Percentiles rank a stretch among this genome's conserved stretches.
phyloP scores from a whole-genome alignment of 2,888 invertebrate genomes.

The Cecidostiba fungosa region DNA sequence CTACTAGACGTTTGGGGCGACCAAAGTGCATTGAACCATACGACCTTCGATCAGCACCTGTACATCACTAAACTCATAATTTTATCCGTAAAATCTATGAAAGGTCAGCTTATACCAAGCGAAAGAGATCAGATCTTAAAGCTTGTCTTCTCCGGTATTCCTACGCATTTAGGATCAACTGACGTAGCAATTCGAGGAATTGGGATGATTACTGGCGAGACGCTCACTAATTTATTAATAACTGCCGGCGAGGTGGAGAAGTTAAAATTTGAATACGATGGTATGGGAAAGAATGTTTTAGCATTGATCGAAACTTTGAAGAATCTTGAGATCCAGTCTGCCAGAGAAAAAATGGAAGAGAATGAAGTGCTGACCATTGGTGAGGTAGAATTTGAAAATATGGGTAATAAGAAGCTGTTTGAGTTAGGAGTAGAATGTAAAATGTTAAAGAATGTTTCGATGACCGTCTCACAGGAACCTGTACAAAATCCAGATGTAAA shows the following conservation, averaged over 20 bases:
- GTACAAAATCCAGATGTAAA: neutral
- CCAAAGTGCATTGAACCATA: conserved; percentile 83
- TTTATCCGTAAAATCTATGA: conserved; percentile 82
- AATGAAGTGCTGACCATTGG: conserved; percentile 47
- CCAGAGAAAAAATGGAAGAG: conserved; percentile 8
- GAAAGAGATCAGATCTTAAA: conserved; percentile 80
- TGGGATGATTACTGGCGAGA: conserved; percentile 89
- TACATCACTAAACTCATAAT: conserved; percentile 87
- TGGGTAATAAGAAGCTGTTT: conserved; percentile 71
- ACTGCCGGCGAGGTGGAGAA: conserved; percentile 80
- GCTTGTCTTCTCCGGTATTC: conserved; percentile 85
- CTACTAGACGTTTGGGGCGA: conserved; percentile 87
- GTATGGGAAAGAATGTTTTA: conserved; percentile 81
- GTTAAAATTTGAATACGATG: conserved; percentile 86
- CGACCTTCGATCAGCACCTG: conserved; percentile 86
- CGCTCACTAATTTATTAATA: conserved; percentile 81
- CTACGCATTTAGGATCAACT: conserved; percentile 86
- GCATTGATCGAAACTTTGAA: conserved; percentile 81
- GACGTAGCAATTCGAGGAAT: conserved; percentile 84
- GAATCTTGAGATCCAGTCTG: conserved; percentile 61
- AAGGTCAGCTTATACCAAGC: conserved; percentile 65
- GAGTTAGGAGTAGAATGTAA: conserved; percentile 71
- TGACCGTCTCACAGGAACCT: neutral
- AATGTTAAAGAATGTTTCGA: conserved; percentile 63
- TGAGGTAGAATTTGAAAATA: conserved; percentile 68